Evolutionary conservation across 2,113 vertebrate genomes (phyloP).

Genomic region (Callocephalon fimbriatum): DNA sequence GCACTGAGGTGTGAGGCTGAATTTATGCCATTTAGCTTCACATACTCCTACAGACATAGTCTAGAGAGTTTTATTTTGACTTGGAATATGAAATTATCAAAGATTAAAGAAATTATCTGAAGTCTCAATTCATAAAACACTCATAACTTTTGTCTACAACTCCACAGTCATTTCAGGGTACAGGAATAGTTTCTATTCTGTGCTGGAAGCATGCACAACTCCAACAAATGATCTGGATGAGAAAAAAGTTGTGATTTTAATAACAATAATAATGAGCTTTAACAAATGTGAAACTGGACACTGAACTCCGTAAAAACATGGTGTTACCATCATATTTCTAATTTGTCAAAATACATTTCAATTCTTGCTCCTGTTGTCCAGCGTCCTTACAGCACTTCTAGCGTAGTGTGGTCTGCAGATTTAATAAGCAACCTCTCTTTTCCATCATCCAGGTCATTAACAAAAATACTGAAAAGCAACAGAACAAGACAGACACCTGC

Average conservation of each 20-base stretch:
- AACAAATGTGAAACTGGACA: not conserved
- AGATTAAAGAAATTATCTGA: not conserved
- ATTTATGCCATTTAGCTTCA: not conserved
- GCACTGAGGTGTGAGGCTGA: not conserved
- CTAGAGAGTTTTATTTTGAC: not conserved
- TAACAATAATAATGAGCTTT: not conserved
- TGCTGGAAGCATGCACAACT: not conserved
- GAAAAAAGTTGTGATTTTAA: not conserved
- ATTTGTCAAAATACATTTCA: not conserved
- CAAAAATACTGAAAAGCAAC: not conserved
- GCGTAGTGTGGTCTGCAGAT: not conserved
- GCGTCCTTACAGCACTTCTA: not conserved
- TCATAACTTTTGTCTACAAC: not conserved
- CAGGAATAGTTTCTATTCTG: not conserved
- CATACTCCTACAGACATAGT: not conserved
- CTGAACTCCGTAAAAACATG: not conserved
- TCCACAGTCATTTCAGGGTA: not conserved
- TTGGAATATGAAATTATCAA: not conserved
- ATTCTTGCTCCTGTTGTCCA: not conserved
- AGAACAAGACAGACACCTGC: not conserved
- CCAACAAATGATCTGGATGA: not conserved
- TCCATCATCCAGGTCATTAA: not conserved
- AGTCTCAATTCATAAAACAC: not conserved
- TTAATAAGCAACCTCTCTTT: not conserved
- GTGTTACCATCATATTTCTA: not conserved